Conservation (phyloP, 64 coral and sea anemone species). For the Stichodactyla helianthus region DNA sequence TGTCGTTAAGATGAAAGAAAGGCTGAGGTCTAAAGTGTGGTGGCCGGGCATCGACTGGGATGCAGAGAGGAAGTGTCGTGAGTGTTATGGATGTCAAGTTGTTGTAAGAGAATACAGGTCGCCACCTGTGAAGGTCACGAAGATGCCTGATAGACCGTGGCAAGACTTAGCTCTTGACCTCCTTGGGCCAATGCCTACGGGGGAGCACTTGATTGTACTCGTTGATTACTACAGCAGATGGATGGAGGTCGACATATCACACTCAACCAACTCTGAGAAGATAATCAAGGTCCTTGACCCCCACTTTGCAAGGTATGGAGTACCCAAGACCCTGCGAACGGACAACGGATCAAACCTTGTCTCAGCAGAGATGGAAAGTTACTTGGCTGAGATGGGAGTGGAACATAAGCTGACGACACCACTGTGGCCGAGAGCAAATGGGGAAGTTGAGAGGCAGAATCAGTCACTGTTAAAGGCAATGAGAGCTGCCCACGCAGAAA, state of each 20-base stretch:
- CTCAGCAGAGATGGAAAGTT: constrained; percentile 24
- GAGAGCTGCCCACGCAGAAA: constrained; percentile 1
- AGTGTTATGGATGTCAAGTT: constrained; percentile 52
- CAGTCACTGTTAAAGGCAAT: constrained; percentile 12
- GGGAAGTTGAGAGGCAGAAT: constrained; percentile 30
- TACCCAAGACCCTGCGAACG: not conserved
- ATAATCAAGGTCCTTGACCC: constrained; percentile 18
- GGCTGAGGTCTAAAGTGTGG: constrained; percentile 29
- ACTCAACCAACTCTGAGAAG: not conserved
- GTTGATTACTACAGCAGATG: constrained; percentile 33
- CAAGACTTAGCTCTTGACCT: constrained; percentile 46
- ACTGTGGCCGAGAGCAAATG: constrained; percentile 17
- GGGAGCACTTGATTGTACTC: constrained; percentile 34
- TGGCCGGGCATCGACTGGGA: not conserved
- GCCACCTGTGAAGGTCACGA: constrained; percentile 32
- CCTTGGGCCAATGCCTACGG: constrained; percentile 50
- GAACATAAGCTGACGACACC: constrained; percentile 7
- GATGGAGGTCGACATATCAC: not conserved
- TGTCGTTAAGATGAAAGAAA: constrained; percentile 46
- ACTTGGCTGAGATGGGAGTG: constrained; percentile 13
- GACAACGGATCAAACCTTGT: constrained; percentile 15
- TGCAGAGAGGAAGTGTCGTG: constrained; percentile 41
- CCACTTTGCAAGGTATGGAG: constrained; percentile 37
- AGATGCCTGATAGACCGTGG: constrained; percentile 47
- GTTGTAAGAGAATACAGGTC: constrained; percentile 28